phyloP scores from a whole-genome alignment of 2,113 vertebrate genomes.

The Ptilonorhynchus violaceus region DNA sequence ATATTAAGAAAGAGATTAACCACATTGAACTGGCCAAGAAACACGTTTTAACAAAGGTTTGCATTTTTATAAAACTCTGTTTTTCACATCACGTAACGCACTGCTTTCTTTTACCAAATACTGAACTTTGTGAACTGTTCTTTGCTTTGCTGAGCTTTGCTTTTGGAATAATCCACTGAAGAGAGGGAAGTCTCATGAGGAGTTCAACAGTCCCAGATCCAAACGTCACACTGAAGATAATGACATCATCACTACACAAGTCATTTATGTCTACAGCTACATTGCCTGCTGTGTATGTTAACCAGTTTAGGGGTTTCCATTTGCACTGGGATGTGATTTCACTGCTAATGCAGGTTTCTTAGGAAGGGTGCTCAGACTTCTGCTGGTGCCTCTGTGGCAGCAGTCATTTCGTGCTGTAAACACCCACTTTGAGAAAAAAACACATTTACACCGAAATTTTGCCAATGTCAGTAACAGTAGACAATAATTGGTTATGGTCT shows the following conservation, averaged over 20 bases:
- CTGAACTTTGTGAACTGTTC: background rate
- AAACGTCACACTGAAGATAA: background rate
- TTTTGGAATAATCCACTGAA: background rate
- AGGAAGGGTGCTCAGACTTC: background rate
- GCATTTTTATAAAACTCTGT: background rate
- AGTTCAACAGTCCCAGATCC: background rate
- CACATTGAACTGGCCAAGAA: background rate
- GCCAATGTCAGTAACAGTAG: background rate
- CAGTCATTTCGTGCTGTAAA: background rate
- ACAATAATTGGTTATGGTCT: background rate
- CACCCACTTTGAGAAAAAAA: background rate
- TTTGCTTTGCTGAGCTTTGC: background rate
- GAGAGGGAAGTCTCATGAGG: background rate
- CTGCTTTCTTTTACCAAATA: accelerated
- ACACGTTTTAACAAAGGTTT: background rate
- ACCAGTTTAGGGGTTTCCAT: background rate
- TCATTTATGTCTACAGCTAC: accelerated
- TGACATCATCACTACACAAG: background rate
- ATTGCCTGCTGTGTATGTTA: background rate
- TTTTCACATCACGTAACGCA: background rate
- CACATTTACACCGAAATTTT: background rate
- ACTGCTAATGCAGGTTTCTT: background rate
- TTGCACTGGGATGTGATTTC: background rate
- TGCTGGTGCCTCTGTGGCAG: background rate
- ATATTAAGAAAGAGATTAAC: background rate